Percentiles rank a stretch among this genome's conserved stretches.
Conservation (phyloP, 2,888 invertebrate species). For the Cylindroiulus punctatus region DNA sequence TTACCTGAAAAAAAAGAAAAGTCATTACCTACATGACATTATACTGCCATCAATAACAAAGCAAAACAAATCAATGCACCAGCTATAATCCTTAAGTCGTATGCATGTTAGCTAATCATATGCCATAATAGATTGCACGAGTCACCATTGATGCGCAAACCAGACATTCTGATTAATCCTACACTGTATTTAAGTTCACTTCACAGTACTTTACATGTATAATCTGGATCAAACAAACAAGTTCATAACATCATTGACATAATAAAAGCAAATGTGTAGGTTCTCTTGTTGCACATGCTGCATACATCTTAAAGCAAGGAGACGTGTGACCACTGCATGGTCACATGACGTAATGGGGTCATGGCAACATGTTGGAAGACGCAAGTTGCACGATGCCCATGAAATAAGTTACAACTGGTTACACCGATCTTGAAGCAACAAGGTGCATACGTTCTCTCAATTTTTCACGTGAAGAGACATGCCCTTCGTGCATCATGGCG, state of each 20-base stretch:
- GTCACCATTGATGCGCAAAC: background rate
- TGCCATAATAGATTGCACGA: background rate
- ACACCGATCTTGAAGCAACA: background rate
- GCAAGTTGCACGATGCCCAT: too few species aligned
- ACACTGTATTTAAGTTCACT: too few species aligned
- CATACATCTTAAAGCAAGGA: background rate
- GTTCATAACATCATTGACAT: too few species aligned
- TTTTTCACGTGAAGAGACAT: background rate
- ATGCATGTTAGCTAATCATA: background rate
- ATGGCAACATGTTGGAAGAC: too few species aligned
- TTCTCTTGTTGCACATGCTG: background rate
- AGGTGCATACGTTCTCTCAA: background rate
- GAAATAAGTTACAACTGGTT: background rate
- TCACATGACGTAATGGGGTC: too few species aligned
- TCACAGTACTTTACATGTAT: too few species aligned
- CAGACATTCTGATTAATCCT: background rate
- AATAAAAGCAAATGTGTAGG: too few species aligned
- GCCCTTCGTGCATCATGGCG: background rate
- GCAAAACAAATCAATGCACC: too few species aligned
- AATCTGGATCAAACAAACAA: too few species aligned
- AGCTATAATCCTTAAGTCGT: too few species aligned
- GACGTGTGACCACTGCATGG: too few species aligned
- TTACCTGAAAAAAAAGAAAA: conserved; percentile 22
- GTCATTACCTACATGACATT: background rate
- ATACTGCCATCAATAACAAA: too few species aligned